These are phyloP conservation scores for Hoplodrina blanda DNA, from an alignment of 2,888 invertebrate genomes.

Conservation along the genomic window DNA sequence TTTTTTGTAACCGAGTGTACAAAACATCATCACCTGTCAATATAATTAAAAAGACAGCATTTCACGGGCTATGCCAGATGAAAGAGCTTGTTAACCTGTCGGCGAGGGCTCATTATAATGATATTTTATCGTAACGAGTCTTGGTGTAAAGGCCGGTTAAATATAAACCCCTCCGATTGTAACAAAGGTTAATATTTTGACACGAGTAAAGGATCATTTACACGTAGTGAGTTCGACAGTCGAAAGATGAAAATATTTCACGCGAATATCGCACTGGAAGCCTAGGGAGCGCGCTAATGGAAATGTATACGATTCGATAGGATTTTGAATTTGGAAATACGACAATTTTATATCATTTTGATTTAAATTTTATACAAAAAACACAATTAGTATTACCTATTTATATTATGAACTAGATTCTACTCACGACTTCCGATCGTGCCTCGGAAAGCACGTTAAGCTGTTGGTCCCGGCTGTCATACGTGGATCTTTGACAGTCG, in stretches of 20 bases:
- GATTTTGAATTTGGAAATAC: neutral
- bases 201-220: conserved; percentile 44
- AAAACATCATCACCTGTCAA: conserved; percentile 80
- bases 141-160: conserved; percentile 65
- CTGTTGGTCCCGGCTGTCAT: too few species aligned
- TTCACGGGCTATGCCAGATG: conserved; percentile 76
- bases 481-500: too few species aligned
- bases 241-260: neutral
- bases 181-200: conserved; percentile 67
- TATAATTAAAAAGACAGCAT: conserved; percentile 81
- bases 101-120: conserved; percentile 78
- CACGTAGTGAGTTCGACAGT: neutral
- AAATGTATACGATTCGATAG: neutral
- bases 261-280: neutral
- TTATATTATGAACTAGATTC: too few species aligned
- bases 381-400: neutral
- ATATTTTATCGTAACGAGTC: conserved; percentile 80
- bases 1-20: conserved; percentile 48
- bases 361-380: too few species aligned
- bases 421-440: too few species aligned
- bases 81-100: conserved; percentile 83
- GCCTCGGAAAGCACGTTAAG: too few species aligned
- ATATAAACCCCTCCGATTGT: conserved; percentile 56
- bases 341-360: too few species aligned
- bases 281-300: too few species aligned